A percentile compares a stretch with the other conserved stretches of the same genome.
These are phyloP conservation scores for Pachyseris speciosa DNA, from an alignment of 64 coral and sea anemone species.

Conservation along the genomic window DNA sequence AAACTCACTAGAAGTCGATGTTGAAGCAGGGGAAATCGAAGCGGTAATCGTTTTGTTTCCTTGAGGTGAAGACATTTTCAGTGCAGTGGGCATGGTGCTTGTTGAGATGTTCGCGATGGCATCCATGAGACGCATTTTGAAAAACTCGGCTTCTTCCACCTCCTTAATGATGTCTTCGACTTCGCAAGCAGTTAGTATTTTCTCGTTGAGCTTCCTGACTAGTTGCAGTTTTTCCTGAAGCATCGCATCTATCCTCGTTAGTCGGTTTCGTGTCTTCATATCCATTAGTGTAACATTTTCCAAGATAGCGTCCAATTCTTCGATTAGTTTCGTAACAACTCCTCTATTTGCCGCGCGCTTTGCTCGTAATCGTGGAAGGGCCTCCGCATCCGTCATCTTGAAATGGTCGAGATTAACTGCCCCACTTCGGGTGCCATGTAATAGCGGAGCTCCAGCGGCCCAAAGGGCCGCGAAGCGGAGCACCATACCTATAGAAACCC, in stretches of 20 bases:
- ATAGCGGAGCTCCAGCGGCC: no score
- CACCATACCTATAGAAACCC: no score
- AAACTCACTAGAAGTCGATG: no score
- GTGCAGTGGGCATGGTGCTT: neutral
- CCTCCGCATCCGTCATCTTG: neutral
- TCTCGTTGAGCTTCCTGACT: neutral
- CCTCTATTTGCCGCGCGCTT: neutral
- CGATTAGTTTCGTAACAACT: constrained; percentile 30
- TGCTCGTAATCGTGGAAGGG: constrained; percentile 12
- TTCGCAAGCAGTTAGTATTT: neutral
- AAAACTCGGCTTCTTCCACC: neutral
- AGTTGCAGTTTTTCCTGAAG: constrained; percentile 20
- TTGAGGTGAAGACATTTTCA: neutral
- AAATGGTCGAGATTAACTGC: neutral
- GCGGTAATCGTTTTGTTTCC: no score
- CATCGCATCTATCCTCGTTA: neutral
- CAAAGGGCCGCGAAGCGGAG: no score
- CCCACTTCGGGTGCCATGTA: neutral
- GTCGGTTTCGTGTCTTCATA: neutral
- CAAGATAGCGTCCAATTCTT: constrained; percentile 10
- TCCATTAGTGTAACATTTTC: neutral
- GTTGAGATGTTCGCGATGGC: neutral
- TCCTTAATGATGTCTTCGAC: neutral
- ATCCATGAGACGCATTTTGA: neutral
- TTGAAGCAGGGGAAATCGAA: neutral